Conservation (phyloP, 2,113 vertebrate genomes). For the Eulacestoma nigropectus region DNA sequence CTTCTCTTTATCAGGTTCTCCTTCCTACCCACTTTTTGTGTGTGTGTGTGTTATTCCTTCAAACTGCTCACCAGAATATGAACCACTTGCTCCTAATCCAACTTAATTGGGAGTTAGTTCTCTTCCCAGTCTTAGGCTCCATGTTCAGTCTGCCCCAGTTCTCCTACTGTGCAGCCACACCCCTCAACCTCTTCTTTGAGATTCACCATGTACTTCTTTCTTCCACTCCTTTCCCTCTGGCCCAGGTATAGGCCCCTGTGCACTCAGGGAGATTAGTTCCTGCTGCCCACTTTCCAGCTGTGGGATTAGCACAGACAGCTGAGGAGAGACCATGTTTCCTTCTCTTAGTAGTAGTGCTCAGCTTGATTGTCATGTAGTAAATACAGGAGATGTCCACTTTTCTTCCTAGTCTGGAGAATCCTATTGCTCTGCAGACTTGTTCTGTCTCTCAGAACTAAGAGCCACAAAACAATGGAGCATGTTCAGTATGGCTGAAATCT, state of each 20-base stretch:
- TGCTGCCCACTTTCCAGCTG: neutral
- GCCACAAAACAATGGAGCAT: neutral
- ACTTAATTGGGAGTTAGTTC: neutral
- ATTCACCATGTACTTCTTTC: neutral
- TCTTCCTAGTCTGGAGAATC: neutral
- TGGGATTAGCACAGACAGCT: neutral
- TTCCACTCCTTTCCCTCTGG: neutral
- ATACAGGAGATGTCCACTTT: neutral
- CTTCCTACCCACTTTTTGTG: neutral
- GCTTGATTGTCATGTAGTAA: neutral
- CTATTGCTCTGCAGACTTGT: neutral
- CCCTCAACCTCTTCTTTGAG: neutral
- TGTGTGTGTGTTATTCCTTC: neutral
- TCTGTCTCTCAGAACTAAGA: neutral
- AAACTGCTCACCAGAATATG: neutral
- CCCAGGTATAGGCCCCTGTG: neutral
- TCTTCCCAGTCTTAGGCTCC: neutral
- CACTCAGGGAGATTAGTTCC: neutral
- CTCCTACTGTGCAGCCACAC: neutral
- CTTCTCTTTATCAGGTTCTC: neutral
- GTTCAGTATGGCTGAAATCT: neutral
- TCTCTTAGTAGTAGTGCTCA: neutral
- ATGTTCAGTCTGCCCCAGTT: neutral
- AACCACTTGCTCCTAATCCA: neutral
- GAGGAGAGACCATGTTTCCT: neutral